Percentiles rank a stretch among this genome's conserved stretches.
phyloP scores from a whole-genome alignment of 2,113 vertebrate genomes.

The Perccottus glenii region DNA sequence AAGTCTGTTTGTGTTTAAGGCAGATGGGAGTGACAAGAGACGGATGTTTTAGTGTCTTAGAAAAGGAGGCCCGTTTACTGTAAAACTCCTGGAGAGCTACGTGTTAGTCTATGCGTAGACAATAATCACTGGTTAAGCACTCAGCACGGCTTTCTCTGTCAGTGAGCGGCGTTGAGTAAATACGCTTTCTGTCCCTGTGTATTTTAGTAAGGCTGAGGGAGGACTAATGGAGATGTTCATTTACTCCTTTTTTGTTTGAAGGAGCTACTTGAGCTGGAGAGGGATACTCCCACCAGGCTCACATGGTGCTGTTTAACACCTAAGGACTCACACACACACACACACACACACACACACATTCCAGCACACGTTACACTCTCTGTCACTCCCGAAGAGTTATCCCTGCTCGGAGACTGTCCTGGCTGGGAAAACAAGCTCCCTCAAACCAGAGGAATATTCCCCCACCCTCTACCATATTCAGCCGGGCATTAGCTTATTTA shows the following conservation, averaged over 20 bases:
- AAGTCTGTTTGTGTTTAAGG: constrained; percentile 36
- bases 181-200: constrained; percentile 80
- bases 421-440: constrained; percentile 69
- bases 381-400: constrained; percentile 78
- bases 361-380: constrained; percentile 71
- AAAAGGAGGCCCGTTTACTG: constrained; percentile 16
- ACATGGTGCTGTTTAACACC: constrained; percentile 77
- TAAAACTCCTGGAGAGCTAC: constrained; percentile 6
- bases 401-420: constrained; percentile 70
- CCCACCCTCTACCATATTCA: constrained; percentile 69
- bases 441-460: constrained; percentile 60
- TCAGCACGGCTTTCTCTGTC: constrained; percentile 33
- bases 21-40: constrained; percentile 21
- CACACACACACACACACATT: constrained; percentile 43
- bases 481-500: constrained; percentile 77
- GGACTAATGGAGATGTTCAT: constrained; percentile 87
- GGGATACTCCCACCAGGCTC: constrained; percentile 68
- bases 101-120: constrained; percentile 13
- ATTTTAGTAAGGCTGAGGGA: constrained; percentile 84
- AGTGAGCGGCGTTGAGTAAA: constrained; percentile 49
- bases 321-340: constrained; percentile 11
- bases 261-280: constrained; percentile 84
- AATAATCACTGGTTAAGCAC: constrained; percentile 19
- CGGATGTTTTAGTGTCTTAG: constrained; percentile 26
- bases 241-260: constrained; percentile 87